Evolutionary conservation across 2,888 invertebrate genomes (phyloP).

Genomic region (Eupithecia centaureata): DNA sequence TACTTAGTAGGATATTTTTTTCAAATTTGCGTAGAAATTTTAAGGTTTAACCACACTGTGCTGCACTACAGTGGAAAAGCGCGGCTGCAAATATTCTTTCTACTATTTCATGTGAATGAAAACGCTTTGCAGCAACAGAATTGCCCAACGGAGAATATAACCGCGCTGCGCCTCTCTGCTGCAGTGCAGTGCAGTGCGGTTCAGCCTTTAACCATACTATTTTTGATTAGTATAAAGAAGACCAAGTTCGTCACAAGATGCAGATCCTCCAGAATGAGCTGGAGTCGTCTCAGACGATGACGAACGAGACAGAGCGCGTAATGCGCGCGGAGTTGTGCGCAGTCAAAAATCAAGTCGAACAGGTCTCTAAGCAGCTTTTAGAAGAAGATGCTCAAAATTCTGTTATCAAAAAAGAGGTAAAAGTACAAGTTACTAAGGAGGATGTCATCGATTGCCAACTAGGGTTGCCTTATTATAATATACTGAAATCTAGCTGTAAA

Average conservation of each 20-base stretch:
- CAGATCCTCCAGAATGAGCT: slow-evolving; percentile 54
- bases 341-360: slow-evolving; percentile 61
- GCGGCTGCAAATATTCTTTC: too few species aligned
- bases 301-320: slow-evolving; percentile 65
- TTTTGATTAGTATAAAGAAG: slow-evolving; percentile 67
- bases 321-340: slow-evolving; percentile 64
- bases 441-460: not conserved
- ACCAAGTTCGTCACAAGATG: slow-evolving; percentile 63
- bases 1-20: too few species aligned
- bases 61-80: too few species aligned
- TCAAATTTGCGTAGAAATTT: too few species aligned
- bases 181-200: too few species aligned
- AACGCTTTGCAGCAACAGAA: too few species aligned
- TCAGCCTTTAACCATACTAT: not conserved
- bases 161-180: too few species aligned
- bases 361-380: slow-evolving; percentile 59
- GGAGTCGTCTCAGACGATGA: slow-evolving; percentile 60
- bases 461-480: not conserved
- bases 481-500: not conserved
- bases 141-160: too few species aligned
- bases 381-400: slow-evolving; percentile 55
- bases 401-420: slow-evolving; percentile 57
- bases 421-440: not conserved
- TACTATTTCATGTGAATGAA: too few species aligned
- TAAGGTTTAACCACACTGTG: too few species aligned